Evolutionary conservation across 2,888 invertebrate species (phyloP).

Genomic region (Adelognathus sp.): DNA sequence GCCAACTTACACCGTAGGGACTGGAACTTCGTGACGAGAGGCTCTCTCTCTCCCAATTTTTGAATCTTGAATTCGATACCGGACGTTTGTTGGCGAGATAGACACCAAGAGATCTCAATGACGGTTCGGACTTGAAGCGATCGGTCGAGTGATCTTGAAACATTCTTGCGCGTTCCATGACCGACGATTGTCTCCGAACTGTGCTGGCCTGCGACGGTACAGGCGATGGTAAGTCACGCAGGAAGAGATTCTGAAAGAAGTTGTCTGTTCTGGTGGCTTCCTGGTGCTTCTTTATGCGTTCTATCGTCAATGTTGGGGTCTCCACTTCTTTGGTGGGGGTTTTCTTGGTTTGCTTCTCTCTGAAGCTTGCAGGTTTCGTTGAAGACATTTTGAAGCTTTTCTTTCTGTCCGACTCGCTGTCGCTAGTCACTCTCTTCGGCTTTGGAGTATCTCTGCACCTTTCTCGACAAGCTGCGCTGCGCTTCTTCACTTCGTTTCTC

Average conservation of each 20-base stretch:
- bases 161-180: conserved; percentile 87
- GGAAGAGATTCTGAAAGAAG: conserved; percentile 88
- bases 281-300: conserved; percentile 84
- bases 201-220: conserved; percentile 75
- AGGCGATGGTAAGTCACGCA: conserved; percentile 82
- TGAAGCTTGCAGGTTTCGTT: conserved; percentile 17
- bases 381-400: conserved; percentile 53
- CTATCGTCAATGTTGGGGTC: conserved; percentile 72
- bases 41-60: conserved; percentile 85
- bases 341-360: conserved; percentile 39
- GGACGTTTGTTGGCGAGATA: conserved; percentile 88
- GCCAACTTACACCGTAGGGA: conserved; percentile 85
- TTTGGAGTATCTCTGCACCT: conserved; percentile 48
- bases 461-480: conserved; percentile 46
- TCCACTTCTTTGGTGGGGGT: conserved; percentile 62
- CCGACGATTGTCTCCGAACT: conserved; percentile 83
- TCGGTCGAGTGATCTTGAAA: conserved; percentile 84
- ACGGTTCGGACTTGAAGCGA: conserved; percentile 83
- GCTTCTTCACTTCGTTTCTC: conserved; percentile 58
- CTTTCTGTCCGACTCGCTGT: conserved; percentile 60
- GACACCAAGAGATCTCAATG: conserved; percentile 83
- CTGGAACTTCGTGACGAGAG: conserved; percentile 82
- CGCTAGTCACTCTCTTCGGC: conserved; percentile 44
- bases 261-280: conserved; percentile 85
- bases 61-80: conserved; percentile 88